Evolutionary conservation across 1,140 invertebrate species (phyloP).

Genomic region (Nebria ingens): DNA sequence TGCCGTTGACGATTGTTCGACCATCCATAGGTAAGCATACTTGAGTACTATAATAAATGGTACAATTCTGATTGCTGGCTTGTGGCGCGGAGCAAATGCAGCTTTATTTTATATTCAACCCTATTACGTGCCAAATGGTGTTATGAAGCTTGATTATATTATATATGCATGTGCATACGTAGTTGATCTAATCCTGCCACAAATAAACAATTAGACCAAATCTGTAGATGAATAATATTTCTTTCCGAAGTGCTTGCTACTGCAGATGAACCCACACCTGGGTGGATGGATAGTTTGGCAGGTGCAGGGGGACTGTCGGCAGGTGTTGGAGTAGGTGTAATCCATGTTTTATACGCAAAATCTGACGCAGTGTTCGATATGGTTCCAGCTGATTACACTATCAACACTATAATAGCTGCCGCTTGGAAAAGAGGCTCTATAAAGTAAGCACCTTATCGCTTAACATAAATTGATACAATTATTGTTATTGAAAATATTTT

Average conservation of each 20-base stretch:
- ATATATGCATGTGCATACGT: conserved; percentile 67
- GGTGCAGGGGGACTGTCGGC: conserved; percentile 60
- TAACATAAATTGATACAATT: conserved; percentile 22
- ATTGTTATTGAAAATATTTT: not conserved
- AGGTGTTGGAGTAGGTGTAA: conserved; percentile 50
- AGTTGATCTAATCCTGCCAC: too few species aligned
- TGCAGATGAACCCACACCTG: conserved; percentile 59
- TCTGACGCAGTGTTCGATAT: conserved; percentile 58
- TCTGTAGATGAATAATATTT: too few species aligned
- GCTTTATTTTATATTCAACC: not conserved
- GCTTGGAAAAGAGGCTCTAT: conserved; percentile 46
- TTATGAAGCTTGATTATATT: not conserved
- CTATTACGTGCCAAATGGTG: conserved; percentile 10
- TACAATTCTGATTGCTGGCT: too few species aligned
- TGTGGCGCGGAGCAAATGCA: too few species aligned
- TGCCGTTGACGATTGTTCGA: conserved; percentile 65
- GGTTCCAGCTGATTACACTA: conserved; percentile 77
- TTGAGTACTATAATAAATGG: too few species aligned
- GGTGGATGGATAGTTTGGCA: conserved; percentile 89
- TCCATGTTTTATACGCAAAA: conserved; percentile 58
- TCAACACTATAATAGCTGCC: conserved; percentile 66
- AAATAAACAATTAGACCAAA: too few species aligned
- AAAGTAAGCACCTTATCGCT: conserved; percentile 38
- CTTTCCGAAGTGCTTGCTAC: too few species aligned
- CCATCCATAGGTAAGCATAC: conserved; percentile 54